These are phyloP conservation scores for Hyles vespertilio DNA, from an alignment of 1,140 invertebrate genomes.

Conservation along the genomic window DNA sequence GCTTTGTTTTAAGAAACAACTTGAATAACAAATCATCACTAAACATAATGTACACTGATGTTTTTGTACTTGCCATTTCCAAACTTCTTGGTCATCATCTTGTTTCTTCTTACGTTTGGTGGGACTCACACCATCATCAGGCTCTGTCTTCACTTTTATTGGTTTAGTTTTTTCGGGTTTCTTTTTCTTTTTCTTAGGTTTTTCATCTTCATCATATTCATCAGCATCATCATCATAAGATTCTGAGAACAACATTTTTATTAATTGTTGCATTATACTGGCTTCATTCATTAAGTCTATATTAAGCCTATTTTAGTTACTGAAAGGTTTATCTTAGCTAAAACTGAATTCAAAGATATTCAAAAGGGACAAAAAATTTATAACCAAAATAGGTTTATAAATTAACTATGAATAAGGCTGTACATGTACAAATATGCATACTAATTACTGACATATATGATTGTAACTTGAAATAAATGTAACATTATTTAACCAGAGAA, in stretches of 20 bases:
- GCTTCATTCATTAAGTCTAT: no score
- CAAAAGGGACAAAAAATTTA: no score
- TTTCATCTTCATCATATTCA: conserved; percentile 80
- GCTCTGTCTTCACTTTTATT: conserved; percentile 52
- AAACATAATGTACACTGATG: not conserved
- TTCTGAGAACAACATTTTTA: conserved; percentile 28
- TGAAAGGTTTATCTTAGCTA: no score
- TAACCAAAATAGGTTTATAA: no score
- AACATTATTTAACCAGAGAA: no score
- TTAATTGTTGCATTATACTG: no score
- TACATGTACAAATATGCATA: no score
- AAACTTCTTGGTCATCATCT: conserved; percentile 90
- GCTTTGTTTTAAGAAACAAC: not conserved
- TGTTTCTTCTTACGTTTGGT: conserved; percentile 86
- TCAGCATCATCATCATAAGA: conserved; percentile 76
- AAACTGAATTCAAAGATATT: no score
- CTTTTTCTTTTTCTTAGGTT: conserved; percentile 76
- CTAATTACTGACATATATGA: no score
- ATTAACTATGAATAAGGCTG: no score
- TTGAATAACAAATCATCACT: not conserved
- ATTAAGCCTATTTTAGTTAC: no score
- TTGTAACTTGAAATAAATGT: no score
- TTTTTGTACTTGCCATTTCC: conserved; percentile 88
- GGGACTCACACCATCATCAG: conserved; percentile 58
- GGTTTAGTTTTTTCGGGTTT: conserved; percentile 44